Evolutionary conservation across 2,113 vertebrate genomes (phyloP), one percentile per base, ranked within the genome.

Genomic region (Ophiodon elongatus): DNA sequence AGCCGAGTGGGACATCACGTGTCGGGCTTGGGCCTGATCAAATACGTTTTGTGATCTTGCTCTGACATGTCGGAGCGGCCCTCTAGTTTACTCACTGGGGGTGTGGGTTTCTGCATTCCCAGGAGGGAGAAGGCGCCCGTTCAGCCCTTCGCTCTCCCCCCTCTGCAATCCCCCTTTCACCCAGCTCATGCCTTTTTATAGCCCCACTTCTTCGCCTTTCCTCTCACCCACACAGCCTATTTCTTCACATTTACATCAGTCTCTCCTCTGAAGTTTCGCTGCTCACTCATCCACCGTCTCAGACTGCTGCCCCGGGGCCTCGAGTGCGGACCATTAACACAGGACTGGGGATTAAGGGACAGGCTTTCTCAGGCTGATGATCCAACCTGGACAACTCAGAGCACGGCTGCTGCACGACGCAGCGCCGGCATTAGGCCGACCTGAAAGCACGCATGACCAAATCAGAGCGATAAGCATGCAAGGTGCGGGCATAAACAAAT

Each of bases 231-330:
- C 52, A 47, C 60, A 82, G 87, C 86, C 84, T 77, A 84, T 92
- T 92, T 93, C 90, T 92, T 87, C 91, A 90, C 89, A 92, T 94
- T 93, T 93, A 87, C 93, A 86, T 94, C 91, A 94, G 92, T 90
- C 87, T 80, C 73, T 88, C 71, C 79, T 90, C 75, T 91, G 84
- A 89, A 88, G 89, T 72, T 27, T 85, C 0, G 13, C 85, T 63
- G 84, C 88, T 87, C 91, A 79, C 91, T 90, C 91, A 84, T 85
- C 77, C 81, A 62, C 56, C 69, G 43, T 88, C 91, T 84, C 78
- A 84, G 82, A 54, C 77, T 47, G 75, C 82, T 67, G 83, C 86
- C 79, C 73, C 0, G 2, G 50, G 88, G 67, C 80, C 89, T 86
- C 2, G 2, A 72, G 88, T 79, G 67, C 19, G 65, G 62, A 66